A percentile compares a stretch with the other conserved stretches of the same genome.
Conservation (phyloP, 2,113 vertebrate species). For the Marmota monax region DNA sequence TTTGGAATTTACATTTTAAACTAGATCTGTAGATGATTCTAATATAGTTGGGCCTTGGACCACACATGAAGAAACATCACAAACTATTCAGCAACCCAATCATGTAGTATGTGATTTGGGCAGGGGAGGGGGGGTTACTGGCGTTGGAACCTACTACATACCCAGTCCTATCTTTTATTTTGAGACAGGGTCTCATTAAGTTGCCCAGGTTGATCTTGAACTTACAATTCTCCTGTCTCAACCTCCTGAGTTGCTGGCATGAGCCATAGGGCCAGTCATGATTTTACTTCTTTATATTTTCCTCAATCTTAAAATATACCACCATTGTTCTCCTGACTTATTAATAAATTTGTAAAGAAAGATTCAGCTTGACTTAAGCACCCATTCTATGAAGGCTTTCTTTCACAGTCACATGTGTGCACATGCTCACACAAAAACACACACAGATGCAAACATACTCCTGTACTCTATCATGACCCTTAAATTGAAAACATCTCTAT, state of each 20-base stretch:
- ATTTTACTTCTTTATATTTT: neutral
- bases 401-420: neutral
- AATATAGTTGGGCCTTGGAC: neutral
- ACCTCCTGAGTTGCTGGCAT: too few species aligned
- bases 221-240: too few species aligned
- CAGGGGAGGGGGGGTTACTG: rapidly evolving
- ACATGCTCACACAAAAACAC: neutral
- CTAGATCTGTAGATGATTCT: neutral
- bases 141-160: too few species aligned
- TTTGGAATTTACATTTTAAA: neutral
- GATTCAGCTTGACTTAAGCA: conserved; percentile 2
- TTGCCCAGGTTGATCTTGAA: too few species aligned
- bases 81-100: neutral
- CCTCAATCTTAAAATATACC: neutral
- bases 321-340: neutral
- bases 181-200: too few species aligned
- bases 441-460: neutral
- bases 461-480: neutral
- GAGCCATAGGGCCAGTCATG: too few species aligned
- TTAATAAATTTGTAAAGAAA: neutral
- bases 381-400: neutral
- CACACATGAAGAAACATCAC: neutral
- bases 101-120: neutral
- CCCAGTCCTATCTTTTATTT: too few species aligned
- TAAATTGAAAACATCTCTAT: neutral